These are phyloP conservation scores for Hyposmocoma kahamanoa DNA, from an alignment of 1,140 invertebrate species.

Conservation along the genomic window DNA sequence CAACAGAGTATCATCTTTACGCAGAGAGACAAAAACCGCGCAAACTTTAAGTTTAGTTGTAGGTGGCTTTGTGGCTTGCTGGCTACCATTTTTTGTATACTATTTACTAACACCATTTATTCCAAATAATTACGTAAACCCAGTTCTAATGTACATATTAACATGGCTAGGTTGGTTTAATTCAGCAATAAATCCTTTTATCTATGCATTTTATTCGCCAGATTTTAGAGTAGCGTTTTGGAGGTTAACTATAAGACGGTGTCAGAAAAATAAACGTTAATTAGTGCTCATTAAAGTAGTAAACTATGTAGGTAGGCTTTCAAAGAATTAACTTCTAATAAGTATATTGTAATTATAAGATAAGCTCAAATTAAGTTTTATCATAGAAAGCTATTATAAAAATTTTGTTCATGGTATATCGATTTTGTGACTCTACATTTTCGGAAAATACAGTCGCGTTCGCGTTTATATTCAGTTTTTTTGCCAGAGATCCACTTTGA, in stretches of 20 bases:
- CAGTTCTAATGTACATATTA: conserved; percentile 83
- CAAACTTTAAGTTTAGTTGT: conserved; percentile 94
- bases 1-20: conserved; percentile 77
- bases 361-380: too few species aligned
- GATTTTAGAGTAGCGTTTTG: conserved; percentile 90
- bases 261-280: conserved; percentile 38
- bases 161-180: conserved; percentile 96
- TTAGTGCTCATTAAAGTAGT: too few species aligned
- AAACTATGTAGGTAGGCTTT: too few species aligned
- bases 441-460: too few species aligned
- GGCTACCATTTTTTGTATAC: conserved; percentile 81
- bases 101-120: conserved; percentile 87
- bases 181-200: conserved; percentile 91
- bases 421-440: too few species aligned
- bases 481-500: too few species aligned
- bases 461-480: too few species aligned
- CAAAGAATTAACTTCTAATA: too few species aligned
- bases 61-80: conserved; percentile 91
- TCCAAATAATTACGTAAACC: conserved; percentile 71
- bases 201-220: conserved; percentile 90
- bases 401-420: too few species aligned
- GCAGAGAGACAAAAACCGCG: conserved; percentile 89
- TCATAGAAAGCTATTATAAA: too few species aligned
- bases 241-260: conserved; percentile 80
- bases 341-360: too few species aligned